These are phyloP conservation scores for Steatocranus sp. DNA, from an alignment of 2,797 vertebrate species.

Conservation along the genomic window DNA sequence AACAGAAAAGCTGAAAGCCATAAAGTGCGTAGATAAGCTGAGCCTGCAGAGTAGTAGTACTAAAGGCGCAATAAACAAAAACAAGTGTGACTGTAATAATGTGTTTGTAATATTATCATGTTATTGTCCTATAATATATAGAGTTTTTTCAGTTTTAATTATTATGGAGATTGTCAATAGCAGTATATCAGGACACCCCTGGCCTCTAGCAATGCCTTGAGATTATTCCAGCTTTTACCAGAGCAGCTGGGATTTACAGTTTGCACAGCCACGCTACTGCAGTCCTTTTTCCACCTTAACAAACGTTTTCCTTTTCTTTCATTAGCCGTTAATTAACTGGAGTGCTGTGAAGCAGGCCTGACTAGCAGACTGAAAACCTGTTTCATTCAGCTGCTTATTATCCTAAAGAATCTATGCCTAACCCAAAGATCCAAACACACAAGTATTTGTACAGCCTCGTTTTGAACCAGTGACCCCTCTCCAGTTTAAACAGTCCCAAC, in stretches of 20 bases:
- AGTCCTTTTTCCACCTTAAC: background rate
- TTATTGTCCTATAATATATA: background rate
- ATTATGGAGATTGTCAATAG: background rate
- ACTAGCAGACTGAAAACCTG: background rate
- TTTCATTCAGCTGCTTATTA: background rate
- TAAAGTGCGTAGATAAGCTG: background rate
- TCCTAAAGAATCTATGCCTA: background rate
- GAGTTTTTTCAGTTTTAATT: background rate
- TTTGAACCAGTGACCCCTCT: slow-evolving; percentile 21
- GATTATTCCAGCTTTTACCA: background rate
- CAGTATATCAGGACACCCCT: background rate
- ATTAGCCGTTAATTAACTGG: slow-evolving; percentile 26
- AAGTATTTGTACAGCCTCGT: slow-evolving; percentile 11
- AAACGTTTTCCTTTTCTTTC: slow-evolving; percentile 42
- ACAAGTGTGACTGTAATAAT: background rate
- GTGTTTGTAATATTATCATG: background rate
- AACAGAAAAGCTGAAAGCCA: background rate
- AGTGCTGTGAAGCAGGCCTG: background rate
- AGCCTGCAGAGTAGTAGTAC: background rate
- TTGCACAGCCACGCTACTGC: background rate
- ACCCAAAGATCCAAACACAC: slow-evolving; percentile 9
- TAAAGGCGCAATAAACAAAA: background rate
- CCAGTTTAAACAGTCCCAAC: slow-evolving; percentile 33
- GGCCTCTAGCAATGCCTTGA: background rate
- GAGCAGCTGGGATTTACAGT: background rate